Conservation (phyloP, 2,113 vertebrate species). For the Galemys pyrenaicus region DNA sequence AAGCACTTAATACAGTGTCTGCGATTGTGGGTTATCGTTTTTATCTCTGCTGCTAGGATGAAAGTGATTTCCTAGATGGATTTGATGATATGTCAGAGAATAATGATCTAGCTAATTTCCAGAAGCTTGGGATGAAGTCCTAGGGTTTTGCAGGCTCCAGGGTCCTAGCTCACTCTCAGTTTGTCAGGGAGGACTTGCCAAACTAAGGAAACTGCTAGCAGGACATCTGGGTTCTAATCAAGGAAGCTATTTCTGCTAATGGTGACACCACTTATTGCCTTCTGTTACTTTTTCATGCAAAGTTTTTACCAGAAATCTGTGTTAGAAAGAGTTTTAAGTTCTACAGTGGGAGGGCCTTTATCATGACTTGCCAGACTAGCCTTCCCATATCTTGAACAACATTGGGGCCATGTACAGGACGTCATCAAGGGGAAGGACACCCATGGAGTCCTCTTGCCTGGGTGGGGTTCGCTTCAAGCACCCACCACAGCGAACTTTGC, state of each 20-base stretch:
- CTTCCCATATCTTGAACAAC: background rate
- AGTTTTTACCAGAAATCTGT: constrained; percentile 3
- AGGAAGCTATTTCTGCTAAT: background rate
- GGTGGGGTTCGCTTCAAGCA: background rate
- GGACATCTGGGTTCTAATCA: background rate
- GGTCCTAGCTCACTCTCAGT: background rate
- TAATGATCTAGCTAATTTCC: background rate
- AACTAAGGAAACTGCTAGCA: background rate
- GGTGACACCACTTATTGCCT: background rate
- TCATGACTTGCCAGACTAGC: background rate
- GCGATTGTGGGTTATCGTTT: background rate
- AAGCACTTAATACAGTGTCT: background rate
- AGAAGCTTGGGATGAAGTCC: background rate
- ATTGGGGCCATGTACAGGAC: background rate
- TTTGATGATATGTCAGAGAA: background rate
- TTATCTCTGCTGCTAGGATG: background rate
- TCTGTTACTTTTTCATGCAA: background rate
- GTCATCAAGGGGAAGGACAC: background rate
- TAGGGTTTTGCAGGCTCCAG: no score
- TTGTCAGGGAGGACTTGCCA: background rate
- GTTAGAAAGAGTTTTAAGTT: background rate
- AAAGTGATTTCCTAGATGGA: background rate
- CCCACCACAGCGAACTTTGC: background rate
- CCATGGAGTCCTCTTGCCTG: background rate
- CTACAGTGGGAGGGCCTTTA: background rate